Conservation (phyloP, 2,113 vertebrate genomes). For the Mustela lutreola region DNA sequence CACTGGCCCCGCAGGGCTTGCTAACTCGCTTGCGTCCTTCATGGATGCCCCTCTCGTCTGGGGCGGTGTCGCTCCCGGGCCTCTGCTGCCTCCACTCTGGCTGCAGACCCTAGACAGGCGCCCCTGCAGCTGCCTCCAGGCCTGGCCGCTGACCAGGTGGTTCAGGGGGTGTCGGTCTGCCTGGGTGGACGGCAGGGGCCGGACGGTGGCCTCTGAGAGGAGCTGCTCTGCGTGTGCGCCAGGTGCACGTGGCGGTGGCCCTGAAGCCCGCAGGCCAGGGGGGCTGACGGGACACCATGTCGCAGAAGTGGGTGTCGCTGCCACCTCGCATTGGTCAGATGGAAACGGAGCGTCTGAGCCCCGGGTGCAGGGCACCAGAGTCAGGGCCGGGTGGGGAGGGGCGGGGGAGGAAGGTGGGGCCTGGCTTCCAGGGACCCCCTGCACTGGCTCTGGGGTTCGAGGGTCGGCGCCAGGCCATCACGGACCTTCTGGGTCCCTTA, state of each 20-base stretch:
- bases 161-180: background rate
- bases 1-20: background rate
- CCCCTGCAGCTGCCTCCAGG: background rate
- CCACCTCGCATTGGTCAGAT: background rate
- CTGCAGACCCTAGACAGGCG: background rate
- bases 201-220: background rate
- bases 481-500: background rate
- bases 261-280: background rate
- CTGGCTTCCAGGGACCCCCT: background rate
- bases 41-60: background rate
- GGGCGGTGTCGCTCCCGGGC: background rate
- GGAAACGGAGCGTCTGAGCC: background rate
- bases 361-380: background rate
- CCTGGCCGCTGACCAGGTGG: background rate
- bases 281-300: fast-evolving
- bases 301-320: background rate
- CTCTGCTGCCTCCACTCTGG: background rate
- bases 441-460: background rate
- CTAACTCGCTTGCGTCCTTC: background rate
- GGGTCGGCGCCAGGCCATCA: fast-evolving
- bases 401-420: background rate
- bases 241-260: background rate
- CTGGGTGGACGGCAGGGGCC: background rate
- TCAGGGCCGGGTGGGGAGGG: background rate
- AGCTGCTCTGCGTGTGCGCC: background rate